A percentile compares a stretch with the other conserved stretches of the same genome.
These are phyloP conservation scores for Lordiphosa collinella DNA, from an alignment of 1,140 invertebrate species.

Conservation along the genomic window DNA sequence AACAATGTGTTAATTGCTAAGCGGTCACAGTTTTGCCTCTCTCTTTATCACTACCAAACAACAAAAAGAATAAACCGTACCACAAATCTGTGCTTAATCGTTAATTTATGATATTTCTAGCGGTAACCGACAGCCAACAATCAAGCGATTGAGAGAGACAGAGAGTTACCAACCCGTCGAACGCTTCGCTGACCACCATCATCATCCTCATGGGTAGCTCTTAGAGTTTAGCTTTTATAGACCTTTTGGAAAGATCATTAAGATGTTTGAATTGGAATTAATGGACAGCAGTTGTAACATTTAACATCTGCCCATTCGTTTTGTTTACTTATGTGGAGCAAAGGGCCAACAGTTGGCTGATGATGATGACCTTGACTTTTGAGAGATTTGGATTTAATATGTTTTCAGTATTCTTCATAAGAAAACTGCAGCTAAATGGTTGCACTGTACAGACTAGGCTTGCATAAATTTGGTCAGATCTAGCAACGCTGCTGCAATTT, in stretches of 20 bases:
- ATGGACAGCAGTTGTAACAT: slow-evolving; percentile 32
- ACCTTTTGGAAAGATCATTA: slow-evolving; percentile 37
- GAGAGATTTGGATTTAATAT: background rate
- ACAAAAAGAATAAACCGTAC: slow-evolving; percentile 36
- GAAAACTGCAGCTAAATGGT: too few relatives aligned
- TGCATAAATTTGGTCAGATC: too few relatives aligned
- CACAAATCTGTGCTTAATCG: slow-evolving; percentile 73
- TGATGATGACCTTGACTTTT: too few relatives aligned
- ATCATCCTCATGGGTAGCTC: slow-evolving; percentile 40
- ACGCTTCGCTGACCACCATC: slow-evolving; percentile 46
- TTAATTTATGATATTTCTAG: slow-evolving; percentile 73
- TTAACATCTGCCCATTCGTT: slow-evolving; percentile 20
- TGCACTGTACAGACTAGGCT: too few relatives aligned
- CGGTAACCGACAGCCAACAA: slow-evolving; percentile 65
- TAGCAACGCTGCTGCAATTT: too few relatives aligned
- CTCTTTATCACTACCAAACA: background rate
- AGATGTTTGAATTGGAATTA: slow-evolving; percentile 38
- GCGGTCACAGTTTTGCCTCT: slow-evolving; percentile 28
- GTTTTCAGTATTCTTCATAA: too few relatives aligned
- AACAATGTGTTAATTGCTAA: slow-evolving; percentile 72
- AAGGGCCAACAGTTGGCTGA: background rate
- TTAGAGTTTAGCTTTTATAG: slow-evolving; percentile 51
- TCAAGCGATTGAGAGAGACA: slow-evolving; percentile 25
- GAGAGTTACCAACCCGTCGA: slow-evolving; percentile 5
- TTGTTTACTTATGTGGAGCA: slow-evolving; percentile 15